A percentile compares a stretch with the other conserved stretches of the same genome.
Evolutionary conservation across 2,113 vertebrate genomes (phyloP).

Genomic region (Notothenia rossii): DNA sequence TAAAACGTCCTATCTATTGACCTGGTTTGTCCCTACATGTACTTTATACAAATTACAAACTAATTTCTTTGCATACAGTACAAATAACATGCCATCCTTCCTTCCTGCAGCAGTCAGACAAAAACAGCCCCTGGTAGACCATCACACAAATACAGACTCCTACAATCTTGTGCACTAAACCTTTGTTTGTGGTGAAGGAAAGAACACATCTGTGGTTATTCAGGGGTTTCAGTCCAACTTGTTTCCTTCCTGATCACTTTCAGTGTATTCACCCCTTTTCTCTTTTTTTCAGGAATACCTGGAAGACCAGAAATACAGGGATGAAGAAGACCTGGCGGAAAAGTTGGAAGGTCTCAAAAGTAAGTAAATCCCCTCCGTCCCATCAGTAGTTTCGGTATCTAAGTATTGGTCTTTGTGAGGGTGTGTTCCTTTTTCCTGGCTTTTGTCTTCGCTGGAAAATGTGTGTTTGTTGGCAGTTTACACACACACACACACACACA

Average conservation of each 20-base stretch:
- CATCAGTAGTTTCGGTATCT: not conserved
- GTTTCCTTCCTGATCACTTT: not conserved
- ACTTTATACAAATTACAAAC: no score
- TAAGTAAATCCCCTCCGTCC: slow-evolving; percentile 74
- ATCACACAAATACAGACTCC: no score
- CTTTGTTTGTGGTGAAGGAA: no score
- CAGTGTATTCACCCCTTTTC: not conserved
- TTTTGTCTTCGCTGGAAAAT: slow-evolving; percentile 33
- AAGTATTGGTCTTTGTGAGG: not conserved
- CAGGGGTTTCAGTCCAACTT: not conserved
- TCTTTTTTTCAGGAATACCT: slow-evolving; percentile 88
- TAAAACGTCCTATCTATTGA: no score
- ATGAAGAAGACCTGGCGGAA: slow-evolving; percentile 92
- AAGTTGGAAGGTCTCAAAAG: slow-evolving; percentile 95
- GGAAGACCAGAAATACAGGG: slow-evolving; percentile 94
- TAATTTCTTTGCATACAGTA: no score
- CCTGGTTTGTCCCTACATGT: no score
- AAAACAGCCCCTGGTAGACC: no score
- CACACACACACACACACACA: not conserved
- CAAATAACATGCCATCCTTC: no score
- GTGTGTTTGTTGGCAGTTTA: slow-evolving; percentile 1
- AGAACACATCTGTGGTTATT: not conserved
- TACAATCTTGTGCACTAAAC: no score
- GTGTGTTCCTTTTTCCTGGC: not conserved
- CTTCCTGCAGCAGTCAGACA: no score